These are phyloP conservation scores for Blastobasis lacticolella DNA, from an alignment of 2,888 invertebrate genomes.

Conservation along the genomic window DNA sequence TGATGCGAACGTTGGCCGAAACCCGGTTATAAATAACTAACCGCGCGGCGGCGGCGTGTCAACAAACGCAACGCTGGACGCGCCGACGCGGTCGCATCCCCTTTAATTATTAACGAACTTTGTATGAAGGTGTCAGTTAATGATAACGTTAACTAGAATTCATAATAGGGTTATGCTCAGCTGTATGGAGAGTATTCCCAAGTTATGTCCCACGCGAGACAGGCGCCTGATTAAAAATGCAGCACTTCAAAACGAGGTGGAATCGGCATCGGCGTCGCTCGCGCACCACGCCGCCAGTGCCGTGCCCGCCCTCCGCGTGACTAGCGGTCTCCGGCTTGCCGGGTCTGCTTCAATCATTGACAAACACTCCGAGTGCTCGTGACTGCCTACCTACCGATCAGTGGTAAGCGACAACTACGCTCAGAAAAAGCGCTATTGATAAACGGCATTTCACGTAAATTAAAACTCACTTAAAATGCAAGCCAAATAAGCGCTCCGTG, in stretches of 20 bases:
- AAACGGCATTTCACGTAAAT: too few species aligned
- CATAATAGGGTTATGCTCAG: slow-evolving; percentile 64
- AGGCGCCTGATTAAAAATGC: slow-evolving; percentile 68
- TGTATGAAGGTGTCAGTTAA: slow-evolving; percentile 66
- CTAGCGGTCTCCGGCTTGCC: slow-evolving; percentile 22
- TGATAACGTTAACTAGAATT: slow-evolving; percentile 72
- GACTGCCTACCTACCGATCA: too few species aligned
- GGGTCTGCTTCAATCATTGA: too few species aligned
- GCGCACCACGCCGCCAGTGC: slow-evolving; percentile 58
- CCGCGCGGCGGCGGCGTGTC: slow-evolving; percentile 1
- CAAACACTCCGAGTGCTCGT: too few species aligned
- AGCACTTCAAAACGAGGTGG: slow-evolving; percentile 64
- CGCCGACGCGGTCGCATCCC: slow-evolving; percentile 35
- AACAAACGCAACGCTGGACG: background rate
- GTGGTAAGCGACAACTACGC: too few species aligned
- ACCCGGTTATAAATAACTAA: slow-evolving; percentile 5
- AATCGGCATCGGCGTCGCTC: slow-evolving; percentile 60
- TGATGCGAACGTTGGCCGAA: background rate
- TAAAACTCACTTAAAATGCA: too few species aligned
- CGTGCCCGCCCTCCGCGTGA: slow-evolving; percentile 42
- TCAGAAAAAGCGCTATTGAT: too few species aligned
- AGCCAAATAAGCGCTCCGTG: slow-evolving; percentile 4
- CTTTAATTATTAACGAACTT: slow-evolving; percentile 58
- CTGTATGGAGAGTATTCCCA: slow-evolving; percentile 62
- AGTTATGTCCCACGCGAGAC: slow-evolving; percentile 73